Evolutionary conservation across 2,888 invertebrate species (phyloP).

Genomic region (Parasteatoda lunata): DNA sequence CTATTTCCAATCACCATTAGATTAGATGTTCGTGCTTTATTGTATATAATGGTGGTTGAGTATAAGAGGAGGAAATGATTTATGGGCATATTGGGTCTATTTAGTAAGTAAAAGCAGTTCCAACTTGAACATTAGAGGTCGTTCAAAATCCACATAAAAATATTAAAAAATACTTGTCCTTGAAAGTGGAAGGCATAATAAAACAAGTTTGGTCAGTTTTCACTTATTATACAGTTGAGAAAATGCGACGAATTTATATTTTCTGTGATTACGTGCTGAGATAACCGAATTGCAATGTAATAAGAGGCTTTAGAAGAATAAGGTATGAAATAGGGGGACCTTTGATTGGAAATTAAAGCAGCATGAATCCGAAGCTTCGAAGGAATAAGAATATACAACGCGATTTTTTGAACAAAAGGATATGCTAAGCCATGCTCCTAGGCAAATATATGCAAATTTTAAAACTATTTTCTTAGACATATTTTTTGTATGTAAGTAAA

Average conservation of each 20-base stretch:
- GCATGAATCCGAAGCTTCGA: background rate
- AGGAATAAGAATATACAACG: constrained; percentile 10
- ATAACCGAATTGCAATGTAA: constrained; percentile 59
- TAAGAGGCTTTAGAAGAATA: constrained; percentile 41
- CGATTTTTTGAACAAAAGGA: constrained; percentile 7
- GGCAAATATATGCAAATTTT: background rate
- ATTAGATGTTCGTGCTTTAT: constrained; percentile 47
- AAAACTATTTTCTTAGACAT: background rate
- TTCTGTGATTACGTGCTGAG: constrained; percentile 62
- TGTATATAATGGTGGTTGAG: constrained; percentile 48
- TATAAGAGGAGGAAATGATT: constrained; percentile 51
- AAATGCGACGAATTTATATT: constrained; percentile 66
- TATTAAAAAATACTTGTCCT: constrained; percentile 55
- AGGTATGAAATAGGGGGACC: constrained; percentile 23
- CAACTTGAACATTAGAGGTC: constrained; percentile 49
- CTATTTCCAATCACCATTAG: constrained; percentile 44
- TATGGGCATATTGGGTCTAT: constrained; percentile 47
- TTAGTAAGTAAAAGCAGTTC: constrained; percentile 54
- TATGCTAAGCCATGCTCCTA: background rate
- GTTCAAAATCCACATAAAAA: constrained; percentile 53
- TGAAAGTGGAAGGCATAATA: constrained; percentile 63
- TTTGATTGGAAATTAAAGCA: constrained; percentile 67
- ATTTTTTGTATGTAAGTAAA: too few species aligned
- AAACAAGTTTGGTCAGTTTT: constrained; percentile 68
- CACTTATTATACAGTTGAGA: constrained; percentile 64